phyloP scores from a whole-genome alignment of 2,888 invertebrate species.

The Xestia xanthographa region DNA sequence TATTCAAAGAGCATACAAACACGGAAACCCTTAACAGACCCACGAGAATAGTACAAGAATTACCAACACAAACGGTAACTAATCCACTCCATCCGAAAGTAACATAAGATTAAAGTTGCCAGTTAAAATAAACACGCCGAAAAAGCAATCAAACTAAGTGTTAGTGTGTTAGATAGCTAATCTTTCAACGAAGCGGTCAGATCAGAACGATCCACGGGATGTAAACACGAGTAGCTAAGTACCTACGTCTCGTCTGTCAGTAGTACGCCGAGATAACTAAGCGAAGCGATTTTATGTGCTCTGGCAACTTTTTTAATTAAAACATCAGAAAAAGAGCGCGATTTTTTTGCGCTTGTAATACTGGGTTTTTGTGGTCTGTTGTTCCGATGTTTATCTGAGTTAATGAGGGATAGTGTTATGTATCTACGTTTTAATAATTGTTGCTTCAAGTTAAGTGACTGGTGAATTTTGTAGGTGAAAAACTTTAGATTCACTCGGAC shows the following conservation, averaged over 20 bases:
- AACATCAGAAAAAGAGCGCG: slow-evolving; percentile 45
- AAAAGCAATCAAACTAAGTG: slow-evolving; percentile 68
- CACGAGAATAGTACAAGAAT: slow-evolving; percentile 39
- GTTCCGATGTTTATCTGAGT: slow-evolving; percentile 29
- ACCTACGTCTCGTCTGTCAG: slow-evolving; percentile 52
- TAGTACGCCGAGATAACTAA: slow-evolving; percentile 36
- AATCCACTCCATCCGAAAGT: slow-evolving; percentile 52
- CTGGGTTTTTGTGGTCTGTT: slow-evolving; percentile 30
- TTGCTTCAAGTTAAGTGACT: neutral
- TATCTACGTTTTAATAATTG: neutral
- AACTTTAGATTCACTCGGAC: neutral
- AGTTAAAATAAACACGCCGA: slow-evolving; percentile 58
- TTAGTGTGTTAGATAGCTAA: slow-evolving; percentile 64
- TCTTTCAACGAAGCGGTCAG: slow-evolving; percentile 64
- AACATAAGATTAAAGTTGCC: slow-evolving; percentile 61
- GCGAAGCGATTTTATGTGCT: slow-evolving; percentile 41
- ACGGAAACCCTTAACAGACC: slow-evolving; percentile 42
- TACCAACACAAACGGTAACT: slow-evolving; percentile 46
- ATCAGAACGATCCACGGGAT: slow-evolving; percentile 52
- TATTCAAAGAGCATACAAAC: slow-evolving; percentile 52
- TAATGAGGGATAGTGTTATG: slow-evolving; percentile 29
- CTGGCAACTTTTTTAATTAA: slow-evolving; percentile 58
- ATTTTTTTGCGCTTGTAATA: slow-evolving; percentile 35
- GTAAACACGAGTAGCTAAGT: slow-evolving; percentile 58
- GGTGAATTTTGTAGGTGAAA: neutral